These are phyloP conservation scores for Arvicola amphibius DNA, from an alignment of 2,797 vertebrate species.

Conservation along the genomic window DNA sequence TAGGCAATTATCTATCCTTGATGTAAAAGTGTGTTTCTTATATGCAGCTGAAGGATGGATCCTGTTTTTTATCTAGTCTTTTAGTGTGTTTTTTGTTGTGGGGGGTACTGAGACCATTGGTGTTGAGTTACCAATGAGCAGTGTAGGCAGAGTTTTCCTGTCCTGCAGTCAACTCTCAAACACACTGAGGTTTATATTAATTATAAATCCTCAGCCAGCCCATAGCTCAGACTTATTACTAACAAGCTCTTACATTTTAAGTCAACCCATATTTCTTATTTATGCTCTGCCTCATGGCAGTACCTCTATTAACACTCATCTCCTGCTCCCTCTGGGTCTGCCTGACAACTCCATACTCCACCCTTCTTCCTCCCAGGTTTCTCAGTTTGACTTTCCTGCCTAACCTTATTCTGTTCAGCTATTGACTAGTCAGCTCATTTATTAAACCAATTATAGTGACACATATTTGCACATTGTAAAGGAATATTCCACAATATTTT, in stretches of 20 bases:
- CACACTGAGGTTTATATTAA: too few species aligned
- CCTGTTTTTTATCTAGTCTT: not conserved
- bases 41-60: not conserved
- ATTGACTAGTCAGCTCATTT: not conserved
- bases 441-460: not conserved
- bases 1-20: not conserved
- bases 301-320: not conserved
- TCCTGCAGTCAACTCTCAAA: too few species aligned
- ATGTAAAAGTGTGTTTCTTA: not conserved
- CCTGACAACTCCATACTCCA: not conserved
- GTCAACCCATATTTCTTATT: not conserved
- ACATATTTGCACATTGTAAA: not conserved
- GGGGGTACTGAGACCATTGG: not conserved
- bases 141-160: too few species aligned
- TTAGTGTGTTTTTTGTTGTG: not conserved
- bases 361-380: not conserved
- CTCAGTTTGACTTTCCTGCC: not conserved
- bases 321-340: not conserved
- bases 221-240: not conserved
- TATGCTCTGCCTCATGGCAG: not conserved
- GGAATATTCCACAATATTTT: not conserved
- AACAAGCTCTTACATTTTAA: not conserved
- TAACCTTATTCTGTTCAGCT: not conserved
- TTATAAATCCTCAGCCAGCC: not conserved
- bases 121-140: not conserved